phyloP scores from a whole-genome alignment of 2,113 vertebrate species.

The Chunga burmeisteri region DNA sequence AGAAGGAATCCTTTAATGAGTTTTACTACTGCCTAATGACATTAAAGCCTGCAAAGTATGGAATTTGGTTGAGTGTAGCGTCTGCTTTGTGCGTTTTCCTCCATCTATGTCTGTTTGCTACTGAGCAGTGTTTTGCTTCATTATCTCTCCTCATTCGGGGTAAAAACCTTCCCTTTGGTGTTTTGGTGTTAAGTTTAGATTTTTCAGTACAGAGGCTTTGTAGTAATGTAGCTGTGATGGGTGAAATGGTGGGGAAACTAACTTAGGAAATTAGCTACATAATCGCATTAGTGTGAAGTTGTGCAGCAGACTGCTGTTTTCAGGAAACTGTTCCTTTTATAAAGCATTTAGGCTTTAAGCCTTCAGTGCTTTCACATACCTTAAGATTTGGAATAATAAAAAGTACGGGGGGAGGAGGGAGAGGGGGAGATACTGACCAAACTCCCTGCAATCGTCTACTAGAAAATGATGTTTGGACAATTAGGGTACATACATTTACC shows the following conservation, averaged over 20 bases:
- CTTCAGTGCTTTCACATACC: conserved; percentile 51
- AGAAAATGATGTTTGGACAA: neutral
- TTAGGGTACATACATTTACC: neutral
- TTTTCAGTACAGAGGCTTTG: conserved; percentile 64
- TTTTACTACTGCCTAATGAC: neutral
- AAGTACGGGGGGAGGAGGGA: neutral
- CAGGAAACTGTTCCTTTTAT: conserved; percentile 82
- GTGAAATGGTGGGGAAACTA: conserved; percentile 86
- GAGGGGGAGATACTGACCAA: neutral
- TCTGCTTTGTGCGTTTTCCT: neutral
- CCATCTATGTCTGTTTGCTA: neutral
- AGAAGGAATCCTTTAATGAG: conserved; percentile 17
- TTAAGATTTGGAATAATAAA: conserved; percentile 65
- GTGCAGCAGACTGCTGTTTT: conserved; percentile 81
- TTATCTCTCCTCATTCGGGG: neutral
- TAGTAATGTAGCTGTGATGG: conserved; percentile 78
- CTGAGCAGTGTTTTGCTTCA: conserved; percentile 11
- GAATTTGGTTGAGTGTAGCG: neutral
- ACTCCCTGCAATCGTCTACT: neutral
- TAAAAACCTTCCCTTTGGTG: conserved; percentile 34
- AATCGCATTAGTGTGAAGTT: conserved; percentile 90
- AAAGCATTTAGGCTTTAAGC: conserved; percentile 78
- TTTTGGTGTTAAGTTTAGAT: conserved; percentile 39
- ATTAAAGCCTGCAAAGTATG: neutral
- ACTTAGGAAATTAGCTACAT: conserved; percentile 92